Evolutionary conservation across 1,140 invertebrate species (phyloP), one percentile per base, ranked within the genome.

Genomic region (Pseudomyrmex flavicornis): DNA sequence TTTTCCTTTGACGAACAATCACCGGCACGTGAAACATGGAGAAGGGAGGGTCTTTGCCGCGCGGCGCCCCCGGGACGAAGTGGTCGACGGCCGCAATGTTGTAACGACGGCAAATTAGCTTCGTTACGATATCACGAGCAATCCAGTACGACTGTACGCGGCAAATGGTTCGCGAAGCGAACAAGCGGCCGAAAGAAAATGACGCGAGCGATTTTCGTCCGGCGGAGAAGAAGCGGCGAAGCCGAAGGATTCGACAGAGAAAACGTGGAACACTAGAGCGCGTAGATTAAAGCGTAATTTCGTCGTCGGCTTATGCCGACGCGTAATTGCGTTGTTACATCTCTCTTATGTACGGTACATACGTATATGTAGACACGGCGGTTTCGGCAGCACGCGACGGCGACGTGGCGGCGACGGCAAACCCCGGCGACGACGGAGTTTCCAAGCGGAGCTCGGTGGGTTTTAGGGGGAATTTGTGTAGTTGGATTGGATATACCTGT

Each of bases 271-370:
- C 69, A 73, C 72, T 66, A 58, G 26, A 65, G 83, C 66, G 44
- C 73, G 65, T 77, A 90, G 92, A 93, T 93, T 93, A 93, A 93
- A 93, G 89, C 90, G 92, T 93, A 93, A 93, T 93, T 93, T 93
- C 85, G 91, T 90, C 91, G 89, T 82, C 90, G 92, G 93, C 91
- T 92, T 93, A 93, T 91, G 92, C 91, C 91, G 90, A 92, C 88
- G 89, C 91, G 91, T 93, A 93, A 93, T 93, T 93, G 92, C 92
- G 91, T 93, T 93, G 93, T 93, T 93, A 93, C 92, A 92, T 89
- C 90, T 87, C 92, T 83, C 87, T 91, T 92, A 91, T 82, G 86
- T 90, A 88, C 82, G 86, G 85, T 90, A 88, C 82, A 86, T 35
- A 35, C 35, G 35, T 35, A 35, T 35, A 35, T 87, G 89, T 90